phyloP scores from a whole-genome alignment of 2,888 invertebrate species.

The Diaperis boleti region DNA sequence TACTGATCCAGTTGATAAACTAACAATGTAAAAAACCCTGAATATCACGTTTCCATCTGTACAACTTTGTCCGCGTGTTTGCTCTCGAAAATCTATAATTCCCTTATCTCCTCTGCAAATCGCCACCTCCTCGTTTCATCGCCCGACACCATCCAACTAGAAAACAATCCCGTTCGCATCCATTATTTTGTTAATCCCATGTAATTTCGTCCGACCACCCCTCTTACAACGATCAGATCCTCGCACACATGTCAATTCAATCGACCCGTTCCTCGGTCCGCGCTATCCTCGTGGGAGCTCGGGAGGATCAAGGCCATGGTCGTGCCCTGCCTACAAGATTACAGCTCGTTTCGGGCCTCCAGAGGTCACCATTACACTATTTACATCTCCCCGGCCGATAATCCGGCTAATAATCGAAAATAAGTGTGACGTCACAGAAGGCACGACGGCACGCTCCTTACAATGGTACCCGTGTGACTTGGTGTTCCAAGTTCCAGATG shows the following conservation, averaged over 20 bases:
- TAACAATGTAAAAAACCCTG: too few relatives aligned
- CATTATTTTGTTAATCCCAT: slow-evolving; percentile 40
- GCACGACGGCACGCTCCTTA: slow-evolving; percentile 37
- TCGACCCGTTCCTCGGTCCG: slow-evolving; percentile 20
- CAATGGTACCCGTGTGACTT: slow-evolving; percentile 37
- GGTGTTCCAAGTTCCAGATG: slow-evolving; percentile 31
- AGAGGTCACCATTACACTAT: slow-evolving; percentile 23
- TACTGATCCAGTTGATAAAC: too few relatives aligned
- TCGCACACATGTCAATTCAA: slow-evolving; percentile 43
- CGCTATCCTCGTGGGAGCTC: slow-evolving; percentile 36
- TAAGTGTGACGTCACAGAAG: slow-evolving; percentile 26
- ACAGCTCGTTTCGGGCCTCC: slow-evolving; percentile 13
- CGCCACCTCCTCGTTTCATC: slow-evolving; percentile 4
- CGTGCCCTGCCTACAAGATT: slow-evolving; percentile 27
- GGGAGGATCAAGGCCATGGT: slow-evolving; percentile 23
- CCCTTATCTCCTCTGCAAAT: slow-evolving; percentile 17
- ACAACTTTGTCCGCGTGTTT: not conserved
- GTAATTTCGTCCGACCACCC: slow-evolving; percentile 35
- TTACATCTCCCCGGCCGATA: slow-evolving; percentile 5
- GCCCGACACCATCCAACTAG: slow-evolving; percentile 33
- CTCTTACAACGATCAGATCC: too few relatives aligned
- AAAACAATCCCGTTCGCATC: slow-evolving; percentile 31
- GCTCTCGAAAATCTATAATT: not conserved
- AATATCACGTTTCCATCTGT: not conserved
- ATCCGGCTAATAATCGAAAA: slow-evolving; percentile 11